These are phyloP conservation scores for Orthosia gracilis DNA, from an alignment of 2,888 invertebrate species.

Conservation along the genomic window DNA sequence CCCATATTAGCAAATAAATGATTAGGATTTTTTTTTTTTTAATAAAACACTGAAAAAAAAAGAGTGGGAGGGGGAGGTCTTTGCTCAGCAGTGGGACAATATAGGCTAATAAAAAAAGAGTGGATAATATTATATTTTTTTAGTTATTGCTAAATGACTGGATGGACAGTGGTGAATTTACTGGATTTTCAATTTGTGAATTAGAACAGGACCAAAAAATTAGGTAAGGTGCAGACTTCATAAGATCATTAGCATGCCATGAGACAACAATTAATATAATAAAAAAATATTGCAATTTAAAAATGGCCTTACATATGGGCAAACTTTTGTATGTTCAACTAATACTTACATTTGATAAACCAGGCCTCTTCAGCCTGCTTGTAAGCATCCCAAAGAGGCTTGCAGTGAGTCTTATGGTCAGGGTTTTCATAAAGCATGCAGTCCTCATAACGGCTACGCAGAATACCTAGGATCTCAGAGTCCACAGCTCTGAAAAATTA, in stretches of 20 bases:
- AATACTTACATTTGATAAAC: constrained; percentile 97
- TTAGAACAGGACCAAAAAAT: too few relatives aligned
- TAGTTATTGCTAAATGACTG: neutral
- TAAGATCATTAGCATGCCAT: neutral
- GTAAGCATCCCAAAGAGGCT: constrained; percentile 93
- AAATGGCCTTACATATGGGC: neutral
- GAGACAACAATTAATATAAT: neutral
- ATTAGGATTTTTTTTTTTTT: too few relatives aligned
- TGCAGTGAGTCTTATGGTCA: constrained; percentile 94
- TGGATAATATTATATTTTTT: neutral
- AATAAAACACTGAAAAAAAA: too few relatives aligned
- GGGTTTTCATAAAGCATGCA: constrained; percentile 95
- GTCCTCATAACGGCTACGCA: constrained; percentile 96
- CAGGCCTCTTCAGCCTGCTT: constrained; percentile 95
- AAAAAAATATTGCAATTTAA: too few relatives aligned
- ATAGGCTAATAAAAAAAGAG: too few relatives aligned
- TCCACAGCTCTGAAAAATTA: constrained; percentile 94
- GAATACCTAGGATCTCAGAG: constrained; percentile 94
- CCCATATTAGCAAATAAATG: too few relatives aligned
- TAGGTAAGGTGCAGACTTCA: neutral
- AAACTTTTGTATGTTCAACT: too few relatives aligned
- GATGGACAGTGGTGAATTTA: neutral
- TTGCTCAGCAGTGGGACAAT: too few relatives aligned
- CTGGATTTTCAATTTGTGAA: neutral
- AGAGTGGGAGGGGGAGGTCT: too few relatives aligned